Conservation (phyloP, 2,113 vertebrate genomes). For the Megalops atlanticus region DNA sequence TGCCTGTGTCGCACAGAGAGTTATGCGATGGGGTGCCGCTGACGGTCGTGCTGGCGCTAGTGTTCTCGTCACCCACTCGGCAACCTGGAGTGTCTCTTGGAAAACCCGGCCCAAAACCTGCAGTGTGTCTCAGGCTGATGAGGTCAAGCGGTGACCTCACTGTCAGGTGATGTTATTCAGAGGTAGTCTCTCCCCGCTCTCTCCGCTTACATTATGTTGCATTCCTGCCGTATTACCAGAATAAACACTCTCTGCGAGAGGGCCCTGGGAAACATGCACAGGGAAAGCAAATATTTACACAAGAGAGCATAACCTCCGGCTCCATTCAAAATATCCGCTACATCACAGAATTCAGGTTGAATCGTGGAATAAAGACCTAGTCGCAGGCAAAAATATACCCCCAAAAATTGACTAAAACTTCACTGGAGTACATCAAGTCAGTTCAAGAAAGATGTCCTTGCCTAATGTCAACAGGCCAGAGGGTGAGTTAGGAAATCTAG, state of each 20-base stretch:
- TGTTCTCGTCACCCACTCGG: neutral
- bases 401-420: neutral
- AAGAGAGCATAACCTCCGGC: constrained; percentile 27
- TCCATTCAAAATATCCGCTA: constrained; percentile 35
- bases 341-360: constrained; percentile 33
- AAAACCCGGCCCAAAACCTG: neutral
- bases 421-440: neutral
- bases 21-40: neutral
- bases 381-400: neutral
- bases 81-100: neutral
- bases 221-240: constrained; percentile 48
- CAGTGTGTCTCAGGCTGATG: constrained; percentile 23
- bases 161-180: constrained; percentile 43
- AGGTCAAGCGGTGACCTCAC: constrained; percentile 22
- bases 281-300: constrained; percentile 52
- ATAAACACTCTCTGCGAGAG: constrained; percentile 43
- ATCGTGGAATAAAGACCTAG: neutral
- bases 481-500: neutral
- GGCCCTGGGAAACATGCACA: constrained; percentile 46
- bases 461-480: neutral
- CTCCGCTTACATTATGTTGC: constrained; percentile 24
- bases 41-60: neutral
- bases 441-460: neutral
- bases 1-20: neutral
- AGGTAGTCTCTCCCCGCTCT: neutral